A percentile compares a stretch with the other conserved stretches of the same genome.
Evolutionary conservation across 2,797 vertebrate genomes (phyloP).

Genomic region (Pteronotus mesoamericanus): DNA sequence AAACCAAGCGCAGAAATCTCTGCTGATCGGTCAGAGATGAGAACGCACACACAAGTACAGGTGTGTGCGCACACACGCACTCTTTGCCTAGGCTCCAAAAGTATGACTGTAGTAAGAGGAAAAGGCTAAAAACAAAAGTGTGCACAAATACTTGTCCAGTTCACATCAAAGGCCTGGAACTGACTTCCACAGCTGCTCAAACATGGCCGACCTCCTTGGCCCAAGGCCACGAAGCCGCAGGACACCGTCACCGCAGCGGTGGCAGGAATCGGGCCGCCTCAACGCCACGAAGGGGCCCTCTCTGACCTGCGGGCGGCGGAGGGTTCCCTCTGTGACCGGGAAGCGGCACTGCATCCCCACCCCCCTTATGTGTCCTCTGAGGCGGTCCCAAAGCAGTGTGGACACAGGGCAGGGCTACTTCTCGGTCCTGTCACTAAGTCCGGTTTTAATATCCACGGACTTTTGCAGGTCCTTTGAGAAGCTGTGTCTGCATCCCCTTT

Average conservation of each 20-base stretch:
- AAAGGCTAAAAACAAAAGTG: background rate
- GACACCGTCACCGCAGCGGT: too few relatives aligned
- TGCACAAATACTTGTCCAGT: background rate
- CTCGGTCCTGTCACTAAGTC: background rate
- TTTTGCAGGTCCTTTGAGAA: background rate
- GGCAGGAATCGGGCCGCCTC: too few relatives aligned
- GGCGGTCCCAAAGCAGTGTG: background rate
- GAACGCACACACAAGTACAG: accelerated
- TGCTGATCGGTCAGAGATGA: background rate
- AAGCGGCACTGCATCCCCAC: background rate
- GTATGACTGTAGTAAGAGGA: background rate
- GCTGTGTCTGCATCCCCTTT: background rate
- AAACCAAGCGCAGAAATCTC: background rate
- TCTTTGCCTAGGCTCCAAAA: background rate
- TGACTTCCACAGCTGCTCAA: background rate
- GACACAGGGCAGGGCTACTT: background rate
- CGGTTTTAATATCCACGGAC: background rate
- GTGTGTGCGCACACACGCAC: background rate
- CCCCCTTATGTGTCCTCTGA: background rate
- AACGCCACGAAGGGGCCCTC: background rate
- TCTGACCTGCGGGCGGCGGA: background rate
- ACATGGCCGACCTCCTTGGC: background rate
- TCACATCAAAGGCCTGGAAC: background rate
- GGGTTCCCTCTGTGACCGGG: background rate
- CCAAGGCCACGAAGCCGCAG: background rate